A percentile compares a stretch with the other conserved stretches of the same genome.
Evolutionary conservation across 2,888 invertebrate genomes (phyloP).

Genomic region (Mesoligia furuncula): DNA sequence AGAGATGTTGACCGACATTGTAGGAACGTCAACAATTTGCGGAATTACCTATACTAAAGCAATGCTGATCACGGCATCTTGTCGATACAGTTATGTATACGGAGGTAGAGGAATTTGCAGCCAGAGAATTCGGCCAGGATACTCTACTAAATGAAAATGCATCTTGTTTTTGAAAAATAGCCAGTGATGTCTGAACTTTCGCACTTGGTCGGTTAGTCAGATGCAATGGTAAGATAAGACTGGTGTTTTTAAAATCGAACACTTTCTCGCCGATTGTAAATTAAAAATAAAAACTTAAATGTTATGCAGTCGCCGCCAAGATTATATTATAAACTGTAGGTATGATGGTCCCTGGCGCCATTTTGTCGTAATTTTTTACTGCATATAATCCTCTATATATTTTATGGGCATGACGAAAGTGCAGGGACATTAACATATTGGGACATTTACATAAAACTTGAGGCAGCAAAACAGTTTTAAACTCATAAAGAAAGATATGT

Average conservation of each 20-base stretch:
- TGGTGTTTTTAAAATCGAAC: slow-evolving; percentile 40
- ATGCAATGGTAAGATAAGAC: slow-evolving; percentile 30
- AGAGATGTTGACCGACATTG: slow-evolving; percentile 25
- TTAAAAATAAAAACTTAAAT: slow-evolving; percentile 54
- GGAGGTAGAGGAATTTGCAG: slow-evolving; percentile 47
- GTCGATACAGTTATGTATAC: slow-evolving; percentile 63
- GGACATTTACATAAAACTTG: neutral
- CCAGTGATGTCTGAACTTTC: neutral
- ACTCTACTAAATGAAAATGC: slow-evolving; percentile 31
- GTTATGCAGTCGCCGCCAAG: slow-evolving; percentile 31
- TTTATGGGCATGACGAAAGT: slow-evolving; percentile 39
- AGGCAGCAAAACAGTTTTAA: neutral
- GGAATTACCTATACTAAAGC: slow-evolving; percentile 26
- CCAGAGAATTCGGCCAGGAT: slow-evolving; percentile 56
- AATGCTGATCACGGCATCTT: slow-evolving; percentile 55
- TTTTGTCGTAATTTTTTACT: slow-evolving; percentile 51
- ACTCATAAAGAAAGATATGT: neutral
- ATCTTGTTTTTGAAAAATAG: neutral
- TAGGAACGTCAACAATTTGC: slow-evolving; percentile 20
- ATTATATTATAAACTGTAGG: slow-evolving; percentile 25
- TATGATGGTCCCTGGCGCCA: slow-evolving; percentile 41
- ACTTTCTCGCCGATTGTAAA: slow-evolving; percentile 57
- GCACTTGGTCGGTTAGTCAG: slow-evolving; percentile 21
- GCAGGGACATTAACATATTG: slow-evolving; percentile 3
- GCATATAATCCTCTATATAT: slow-evolving; percentile 28